Evolutionary conservation across 2,797 vertebrate species (phyloP).

Genomic region (Myotis planiceps): DNA sequence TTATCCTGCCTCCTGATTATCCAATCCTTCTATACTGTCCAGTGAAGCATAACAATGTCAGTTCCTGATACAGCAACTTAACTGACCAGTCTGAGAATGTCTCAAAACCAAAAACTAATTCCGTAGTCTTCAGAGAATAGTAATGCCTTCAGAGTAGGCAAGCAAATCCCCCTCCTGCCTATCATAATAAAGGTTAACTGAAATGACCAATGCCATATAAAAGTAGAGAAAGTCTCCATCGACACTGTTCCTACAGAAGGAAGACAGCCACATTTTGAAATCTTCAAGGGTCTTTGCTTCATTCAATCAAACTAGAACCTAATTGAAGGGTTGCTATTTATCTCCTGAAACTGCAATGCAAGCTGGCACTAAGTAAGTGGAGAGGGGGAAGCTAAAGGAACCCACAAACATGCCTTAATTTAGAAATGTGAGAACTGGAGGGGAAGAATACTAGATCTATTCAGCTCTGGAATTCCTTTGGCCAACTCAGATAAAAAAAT

Average conservation of each 20-base stretch:
- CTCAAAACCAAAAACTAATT: not conserved
- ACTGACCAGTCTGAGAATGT: not conserved
- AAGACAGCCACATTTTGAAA: not conserved
- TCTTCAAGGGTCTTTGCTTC: not conserved
- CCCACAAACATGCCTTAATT: not conserved
- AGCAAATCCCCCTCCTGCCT: not conserved
- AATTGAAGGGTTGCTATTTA: not conserved
- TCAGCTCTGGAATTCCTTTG: not conserved
- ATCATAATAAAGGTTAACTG: not conserved
- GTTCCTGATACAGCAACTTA: not conserved
- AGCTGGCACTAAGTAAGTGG: not conserved
- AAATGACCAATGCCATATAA: not conserved
- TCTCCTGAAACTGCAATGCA: not conserved
- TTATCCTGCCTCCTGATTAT: not conserved
- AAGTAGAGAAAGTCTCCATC: not conserved
- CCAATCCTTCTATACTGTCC: not conserved
- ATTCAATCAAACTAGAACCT: not conserved
- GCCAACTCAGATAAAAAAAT: not conserved
- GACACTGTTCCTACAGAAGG: not conserved
- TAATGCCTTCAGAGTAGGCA: not conserved
- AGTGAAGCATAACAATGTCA: not conserved
- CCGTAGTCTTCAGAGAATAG: not conserved
- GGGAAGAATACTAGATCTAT: not conserved
- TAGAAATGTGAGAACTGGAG: not conserved
- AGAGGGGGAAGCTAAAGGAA: not conserved